These are phyloP conservation scores for Alexandromys fortis DNA, from an alignment of 2,113 vertebrate genomes.

Conservation along the genomic window DNA sequence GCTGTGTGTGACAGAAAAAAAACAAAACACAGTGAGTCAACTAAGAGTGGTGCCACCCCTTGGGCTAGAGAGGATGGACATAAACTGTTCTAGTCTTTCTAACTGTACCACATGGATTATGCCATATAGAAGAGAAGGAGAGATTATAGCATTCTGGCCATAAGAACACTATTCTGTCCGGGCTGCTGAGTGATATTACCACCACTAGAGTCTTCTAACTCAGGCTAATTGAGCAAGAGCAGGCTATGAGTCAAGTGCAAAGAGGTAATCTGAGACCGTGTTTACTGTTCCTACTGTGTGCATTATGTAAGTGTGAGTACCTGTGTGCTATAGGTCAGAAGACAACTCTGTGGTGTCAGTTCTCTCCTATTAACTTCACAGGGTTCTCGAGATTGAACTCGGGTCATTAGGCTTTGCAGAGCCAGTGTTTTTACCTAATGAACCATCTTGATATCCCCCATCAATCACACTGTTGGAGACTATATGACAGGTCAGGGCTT, in stretches of 20 bases:
- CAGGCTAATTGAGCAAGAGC: background rate
- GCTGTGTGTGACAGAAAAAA: background rate
- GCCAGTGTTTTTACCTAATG: background rate
- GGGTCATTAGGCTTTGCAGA: background rate
- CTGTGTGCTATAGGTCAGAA: background rate
- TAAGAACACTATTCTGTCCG: background rate
- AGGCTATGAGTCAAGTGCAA: background rate
- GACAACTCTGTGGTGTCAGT: background rate
- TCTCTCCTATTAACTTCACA: background rate
- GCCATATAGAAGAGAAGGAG: background rate
- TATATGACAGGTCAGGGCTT: background rate
- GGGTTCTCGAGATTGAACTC: background rate
- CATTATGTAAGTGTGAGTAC: background rate
- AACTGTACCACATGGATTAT: background rate
- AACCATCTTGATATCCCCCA: background rate
- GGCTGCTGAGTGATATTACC: too few species aligned
- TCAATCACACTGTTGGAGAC: too few species aligned
- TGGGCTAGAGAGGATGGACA: background rate
- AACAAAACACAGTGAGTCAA: background rate
- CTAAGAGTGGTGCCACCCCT: background rate
- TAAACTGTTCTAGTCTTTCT: background rate
- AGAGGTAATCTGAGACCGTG: background rate
- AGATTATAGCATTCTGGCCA: background rate
- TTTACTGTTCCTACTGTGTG: too few species aligned
- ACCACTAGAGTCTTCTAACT: background rate